Evolutionary conservation across 2,888 invertebrate species (phyloP), one percentile per base, ranked within the genome.

Genomic region (Polydrusus cervinus): DNA sequence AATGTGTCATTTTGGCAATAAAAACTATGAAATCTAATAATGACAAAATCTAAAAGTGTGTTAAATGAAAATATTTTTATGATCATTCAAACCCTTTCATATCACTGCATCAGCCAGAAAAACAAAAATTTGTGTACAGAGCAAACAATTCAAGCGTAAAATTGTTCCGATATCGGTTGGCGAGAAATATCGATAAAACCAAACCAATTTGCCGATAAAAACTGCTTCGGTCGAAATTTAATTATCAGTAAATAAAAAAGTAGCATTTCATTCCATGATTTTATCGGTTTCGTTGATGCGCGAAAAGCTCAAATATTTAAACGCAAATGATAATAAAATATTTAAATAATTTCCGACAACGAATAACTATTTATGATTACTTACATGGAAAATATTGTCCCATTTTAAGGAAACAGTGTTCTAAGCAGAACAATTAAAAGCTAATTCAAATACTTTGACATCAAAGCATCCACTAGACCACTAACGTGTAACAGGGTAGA

Each of bases 221-320:
- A 60, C 38, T 16, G 57, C 57, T 38, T 60, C 18, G 14, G 38
- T 18, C 57, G 0, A 34, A 60, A 60, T 60, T 60, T 38, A 60
- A 60, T 60, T 60, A 60, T 60, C 38, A 60, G 57, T 16, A 60
- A 60, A 60, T 55, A 55, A 60, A 60, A 60, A 60, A 60, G 57
- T 18, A 16, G 34, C 57, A 60, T 60, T 60, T 38, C 11, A 38
- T 38, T 60, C 18, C 38, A 18, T 60, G 57, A 38, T 60, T 60
- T 60, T 40, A 38, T 60, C 38, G 57, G 18, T 11, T 30, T 38
- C 16, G 40, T 60, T 60, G 13, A 38, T 11, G 18, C 57, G 57
- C 38, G 16, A 60, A 60, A 60, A 57, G 16, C 9, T 30, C 30
- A 53, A 53, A 25, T 53, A 30, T 53, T 53, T 53, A 53, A 30